Evolutionary conservation across 2,797 vertebrate species (phyloP).

Genomic region (Coracias cyanogaster): DNA sequence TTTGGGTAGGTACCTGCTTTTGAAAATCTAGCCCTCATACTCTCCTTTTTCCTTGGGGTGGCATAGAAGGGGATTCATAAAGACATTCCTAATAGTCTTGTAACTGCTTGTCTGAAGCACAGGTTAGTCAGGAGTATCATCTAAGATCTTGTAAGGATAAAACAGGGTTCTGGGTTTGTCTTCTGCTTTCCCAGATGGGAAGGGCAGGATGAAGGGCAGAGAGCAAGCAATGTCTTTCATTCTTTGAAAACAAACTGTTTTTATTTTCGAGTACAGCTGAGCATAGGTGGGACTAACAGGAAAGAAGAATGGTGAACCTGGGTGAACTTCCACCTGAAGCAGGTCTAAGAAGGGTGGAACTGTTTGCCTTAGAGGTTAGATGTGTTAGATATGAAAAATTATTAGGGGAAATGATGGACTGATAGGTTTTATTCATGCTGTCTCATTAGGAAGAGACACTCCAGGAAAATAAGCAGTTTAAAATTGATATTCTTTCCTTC

Average conservation of each 20-base stretch:
- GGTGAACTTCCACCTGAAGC: not conserved
- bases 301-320: not conserved
- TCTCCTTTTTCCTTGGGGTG: not conserved
- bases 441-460: not conserved
- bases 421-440: not conserved
- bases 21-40: not conserved
- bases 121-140: not conserved
- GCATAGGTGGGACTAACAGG: not conserved
- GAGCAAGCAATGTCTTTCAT: not conserved
- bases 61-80: not conserved
- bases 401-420: not conserved
- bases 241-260: not conserved
- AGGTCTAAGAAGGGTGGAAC: not conserved
- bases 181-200: not conserved
- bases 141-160: not conserved
- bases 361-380: not conserved
- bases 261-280: not conserved
- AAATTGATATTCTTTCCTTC: not conserved
- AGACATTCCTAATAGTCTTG: not conserved
- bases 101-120: not conserved
- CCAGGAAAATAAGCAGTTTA: not conserved
- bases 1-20: not conserved
- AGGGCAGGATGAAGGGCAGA: not conserved
- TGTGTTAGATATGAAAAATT: not conserved
- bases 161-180: not conserved